phyloP scores from a whole-genome alignment of 2,113 vertebrate species.

The Todiramphus chloris region DNA sequence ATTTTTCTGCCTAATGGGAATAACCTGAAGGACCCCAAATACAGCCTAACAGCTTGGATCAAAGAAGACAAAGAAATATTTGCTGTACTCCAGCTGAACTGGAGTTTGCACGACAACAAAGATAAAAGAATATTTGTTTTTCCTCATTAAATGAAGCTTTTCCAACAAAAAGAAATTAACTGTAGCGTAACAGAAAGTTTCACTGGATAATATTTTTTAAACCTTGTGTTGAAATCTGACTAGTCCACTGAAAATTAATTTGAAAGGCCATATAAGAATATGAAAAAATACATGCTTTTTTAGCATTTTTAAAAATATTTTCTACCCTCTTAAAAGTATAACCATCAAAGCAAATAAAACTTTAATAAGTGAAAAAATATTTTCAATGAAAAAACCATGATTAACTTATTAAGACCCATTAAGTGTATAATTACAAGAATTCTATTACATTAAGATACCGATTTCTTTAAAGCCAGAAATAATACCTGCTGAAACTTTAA shows the following conservation, averaged over 20 bases:
- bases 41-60: constrained; percentile 38
- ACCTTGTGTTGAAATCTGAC: constrained; percentile 10
- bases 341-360: constrained; percentile 76
- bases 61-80: constrained; percentile 17
- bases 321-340: constrained; percentile 60
- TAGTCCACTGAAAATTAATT: constrained; percentile 38
- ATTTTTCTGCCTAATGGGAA: constrained; percentile 23
- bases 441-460: constrained; percentile 83
- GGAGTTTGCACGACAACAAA: not conserved
- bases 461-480: constrained; percentile 86
- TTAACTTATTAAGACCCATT: constrained; percentile 86
- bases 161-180: constrained; percentile 54
- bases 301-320: constrained; percentile 27
- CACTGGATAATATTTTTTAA: not conserved
- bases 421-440: constrained; percentile 85
- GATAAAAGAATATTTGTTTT: constrained; percentile 56
- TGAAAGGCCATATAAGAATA: constrained; percentile 9
- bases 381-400: constrained; percentile 81
- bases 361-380: constrained; percentile 78
- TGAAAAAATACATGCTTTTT: not conserved
- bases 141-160: constrained; percentile 32
- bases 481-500: constrained; percentile 87
- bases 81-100: not conserved
- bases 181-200: constrained; percentile 23
- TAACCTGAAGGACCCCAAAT: constrained; percentile 29